Conservation (phyloP, 2,888 invertebrate species). For the Falcaria lacertinaria region DNA sequence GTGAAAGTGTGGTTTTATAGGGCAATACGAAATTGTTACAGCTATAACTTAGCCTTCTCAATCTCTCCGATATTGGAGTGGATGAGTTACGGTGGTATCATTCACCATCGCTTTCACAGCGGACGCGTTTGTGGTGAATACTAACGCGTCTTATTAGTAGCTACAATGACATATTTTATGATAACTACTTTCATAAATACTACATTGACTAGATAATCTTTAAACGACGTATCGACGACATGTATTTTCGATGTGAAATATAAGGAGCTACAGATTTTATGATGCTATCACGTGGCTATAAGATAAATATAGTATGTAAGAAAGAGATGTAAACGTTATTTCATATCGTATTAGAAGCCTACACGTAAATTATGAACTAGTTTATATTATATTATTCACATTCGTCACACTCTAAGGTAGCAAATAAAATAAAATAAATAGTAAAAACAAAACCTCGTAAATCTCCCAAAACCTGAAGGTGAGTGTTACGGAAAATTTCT, state of each 20-base stretch:
- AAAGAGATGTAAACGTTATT: too few relatives aligned
- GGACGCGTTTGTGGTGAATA: slow-evolving; percentile 44
- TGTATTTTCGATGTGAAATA: slow-evolving; percentile 26
- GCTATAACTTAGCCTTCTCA: slow-evolving; percentile 69
- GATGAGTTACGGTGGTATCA: slow-evolving; percentile 66
- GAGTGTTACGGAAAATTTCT: slow-evolving; percentile 70
- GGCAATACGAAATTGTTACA: slow-evolving; percentile 74
- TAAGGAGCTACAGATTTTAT: too few relatives aligned
- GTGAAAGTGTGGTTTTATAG: slow-evolving; percentile 74
- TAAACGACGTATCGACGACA: slow-evolving; percentile 4
- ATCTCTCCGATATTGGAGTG: slow-evolving; percentile 70
- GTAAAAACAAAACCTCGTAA: slow-evolving; percentile 63
- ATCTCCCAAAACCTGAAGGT: slow-evolving; percentile 66
- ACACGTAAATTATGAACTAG: too few relatives aligned
- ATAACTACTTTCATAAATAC: slow-evolving; percentile 33
- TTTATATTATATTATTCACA: too few relatives aligned
- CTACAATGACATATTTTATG: slow-evolving; percentile 39
- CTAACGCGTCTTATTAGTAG: slow-evolving; percentile 47
- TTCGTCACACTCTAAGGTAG: too few relatives aligned
- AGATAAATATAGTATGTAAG: too few relatives aligned
- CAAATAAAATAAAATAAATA: too few relatives aligned
- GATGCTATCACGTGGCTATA: too few relatives aligned
- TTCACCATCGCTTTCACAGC: slow-evolving; percentile 41
- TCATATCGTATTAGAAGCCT: too few relatives aligned
- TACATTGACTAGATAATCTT: slow-evolving; percentile 18